Evolutionary conservation across 2,888 invertebrate genomes (phyloP).

Genomic region (Eurytoma californica): DNA sequence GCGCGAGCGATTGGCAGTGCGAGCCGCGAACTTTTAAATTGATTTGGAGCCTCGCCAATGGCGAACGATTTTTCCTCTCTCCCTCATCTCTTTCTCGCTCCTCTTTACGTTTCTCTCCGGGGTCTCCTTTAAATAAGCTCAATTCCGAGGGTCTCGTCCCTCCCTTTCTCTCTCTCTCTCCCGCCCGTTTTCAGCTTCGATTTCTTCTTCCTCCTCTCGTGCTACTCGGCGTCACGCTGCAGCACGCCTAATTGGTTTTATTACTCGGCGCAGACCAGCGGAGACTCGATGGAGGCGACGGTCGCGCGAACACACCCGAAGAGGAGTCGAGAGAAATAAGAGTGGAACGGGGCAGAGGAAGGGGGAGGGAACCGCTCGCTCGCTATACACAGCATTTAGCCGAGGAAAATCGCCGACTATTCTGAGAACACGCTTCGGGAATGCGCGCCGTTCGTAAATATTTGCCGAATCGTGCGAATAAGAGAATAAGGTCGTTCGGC

Average conservation of each 20-base stretch:
- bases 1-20: conserved; percentile 63
- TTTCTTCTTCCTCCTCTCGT: conserved; percentile 23
- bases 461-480: conserved; percentile 49
- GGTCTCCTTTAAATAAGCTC: conserved; percentile 53
- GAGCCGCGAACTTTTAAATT: conserved; percentile 72
- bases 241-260: conserved; percentile 71
- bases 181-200: conserved; percentile 45
- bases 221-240: conserved; percentile 45
- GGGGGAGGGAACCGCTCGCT: not conserved
- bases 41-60: conserved; percentile 73
- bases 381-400: conserved; percentile 20
- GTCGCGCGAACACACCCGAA: not conserved
- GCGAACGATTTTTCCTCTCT: conserved; percentile 66
- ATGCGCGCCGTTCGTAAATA: conserved; percentile 47
- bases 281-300: conserved; percentile 10
- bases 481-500: conserved; percentile 43
- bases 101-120: conserved; percentile 51
- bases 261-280: conserved; percentile 58
- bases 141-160: conserved; percentile 39
- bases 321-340: conserved; percentile 25
- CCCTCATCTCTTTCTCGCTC: conserved; percentile 51
- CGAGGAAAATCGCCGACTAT: conserved; percentile 43
- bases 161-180: conserved; percentile 32
- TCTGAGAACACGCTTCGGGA: conserved; percentile 36
- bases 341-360: conserved; percentile 4